A percentile compares a stretch with the other conserved stretches of the same genome.
Conservation (phyloP, 2,888 invertebrate genomes). For the Epinotia nisella region DNA sequence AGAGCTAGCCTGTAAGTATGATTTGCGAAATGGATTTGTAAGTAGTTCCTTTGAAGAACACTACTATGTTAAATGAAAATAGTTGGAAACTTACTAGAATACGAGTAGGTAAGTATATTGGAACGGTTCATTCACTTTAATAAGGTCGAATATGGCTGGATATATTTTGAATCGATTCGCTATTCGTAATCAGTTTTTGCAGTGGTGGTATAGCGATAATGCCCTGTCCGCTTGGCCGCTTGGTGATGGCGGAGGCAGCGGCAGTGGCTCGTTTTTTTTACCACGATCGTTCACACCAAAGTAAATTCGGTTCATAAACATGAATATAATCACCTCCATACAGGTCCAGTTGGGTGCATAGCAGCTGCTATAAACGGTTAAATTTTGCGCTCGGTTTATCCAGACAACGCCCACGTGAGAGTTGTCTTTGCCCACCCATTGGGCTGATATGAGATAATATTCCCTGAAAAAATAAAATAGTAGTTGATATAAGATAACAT, state of each 20-base stretch:
- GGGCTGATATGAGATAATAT: constrained; percentile 95
- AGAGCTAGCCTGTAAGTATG: constrained; percentile 4
- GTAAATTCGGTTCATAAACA: neutral
- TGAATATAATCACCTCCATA: constrained; percentile 86
- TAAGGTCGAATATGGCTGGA: neutral
- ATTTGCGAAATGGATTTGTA: constrained; percentile 8
- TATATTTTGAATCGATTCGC: neutral
- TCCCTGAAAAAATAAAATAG: constrained; percentile 86
- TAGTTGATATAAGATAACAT: no score
- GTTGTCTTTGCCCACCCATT: constrained; percentile 93
- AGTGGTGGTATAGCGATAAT: no score
- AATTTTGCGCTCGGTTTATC: constrained; percentile 97
- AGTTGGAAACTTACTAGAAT: neutral
- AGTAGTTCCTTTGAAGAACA: constrained; percentile 9
- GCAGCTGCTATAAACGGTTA: constrained; percentile 94
- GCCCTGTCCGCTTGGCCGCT: no score
- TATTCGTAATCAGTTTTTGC: no score
- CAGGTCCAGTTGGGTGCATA: constrained; percentile 93
- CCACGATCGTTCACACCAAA: no score
- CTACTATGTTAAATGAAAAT: neutral
- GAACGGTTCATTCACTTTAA: neutral
- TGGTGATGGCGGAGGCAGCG: no score
- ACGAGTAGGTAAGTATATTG: neutral
- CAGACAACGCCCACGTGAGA: constrained; percentile 93
- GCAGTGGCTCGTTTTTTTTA: no score